Evolutionary conservation across 2,113 vertebrate genomes (phyloP), one percentile per base, ranked within the genome.

Genomic region (Calonectris borealis): DNA sequence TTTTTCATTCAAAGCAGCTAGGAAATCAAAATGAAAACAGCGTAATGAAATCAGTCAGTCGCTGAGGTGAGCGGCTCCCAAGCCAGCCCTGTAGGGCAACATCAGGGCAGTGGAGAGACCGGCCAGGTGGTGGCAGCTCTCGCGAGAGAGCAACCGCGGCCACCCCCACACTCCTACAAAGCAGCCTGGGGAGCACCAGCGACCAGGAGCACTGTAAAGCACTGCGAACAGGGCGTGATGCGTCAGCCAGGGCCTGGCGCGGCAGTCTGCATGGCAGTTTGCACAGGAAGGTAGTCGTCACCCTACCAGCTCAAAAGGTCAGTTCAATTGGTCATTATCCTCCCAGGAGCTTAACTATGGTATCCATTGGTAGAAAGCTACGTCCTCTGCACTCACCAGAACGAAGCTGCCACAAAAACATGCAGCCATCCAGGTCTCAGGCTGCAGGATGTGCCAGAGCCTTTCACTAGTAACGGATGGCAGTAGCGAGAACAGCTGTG

Each of bases 71-170:
- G 4, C 11, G 68, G 6, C 34, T 82, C 34, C 8, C 11, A 7
- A 38, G 5, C 3, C 1, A 1, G 5, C 21, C 44, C 11, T 13
- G 17, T 9, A 32, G 44, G 11, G 52, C 65, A 79, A 13, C 0
- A 0, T 19, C 17, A 44, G n/a, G 44, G 9, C 8, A 83, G 12
- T 2, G 5, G 31, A 81, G 9, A 58, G 11, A 64, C 16, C 7
- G 5, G 2, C 29, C 21, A 36, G 42, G 18, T 16, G 13, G 4
- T 3, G 2, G 16, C 18, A 40, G 5, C 13, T 57, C 21, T 46
- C 3, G 4, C 0, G 0, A 68, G 36, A 40, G 10, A 31, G 11
- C 8, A 38, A 21, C 7, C 5, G 2, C 5, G 3, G 40, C 14
- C 44, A 19, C 11, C 6, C 4, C 7, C n/a, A 49, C 6, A 5